Base-by-base conservation (phyloP, 2,888 invertebrate genomes). In the Hybos culiciformis region DNA sequence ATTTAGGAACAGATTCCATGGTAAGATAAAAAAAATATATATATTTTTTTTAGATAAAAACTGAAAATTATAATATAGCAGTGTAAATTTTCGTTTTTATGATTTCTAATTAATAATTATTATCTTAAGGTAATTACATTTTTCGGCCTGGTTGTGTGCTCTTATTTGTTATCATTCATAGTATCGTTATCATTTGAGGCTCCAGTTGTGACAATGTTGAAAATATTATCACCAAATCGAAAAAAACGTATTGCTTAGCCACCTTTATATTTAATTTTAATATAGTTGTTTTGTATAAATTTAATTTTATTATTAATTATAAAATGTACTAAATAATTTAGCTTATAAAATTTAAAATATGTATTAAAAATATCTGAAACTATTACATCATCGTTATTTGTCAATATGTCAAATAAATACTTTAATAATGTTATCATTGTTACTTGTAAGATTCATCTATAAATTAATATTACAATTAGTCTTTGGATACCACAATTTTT, bases 181-280 rank as follows among this genome's bases (percentile, higher is more conserved):
- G 74, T 88, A 43, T 87, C 87, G 3, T 68, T 88, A 45, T 76
- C 83, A 1, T 87, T 86, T 62, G 87, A 88, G 63, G 86, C 87
- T 37, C 87, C 87, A 37, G 75, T 84, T 41, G 86, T 88, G 51
- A 81, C 83, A 46, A 80, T 87, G 78, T 70, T 88, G 36, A 83
- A 83, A 68, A 78, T 82, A 48, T 54, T 75, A 33, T 67, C 75
- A 8, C 77, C 77, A 40, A 72, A 74, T 56, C 60, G 67, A 56
- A 67, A 68, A 56, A 69, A 67, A 52, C 60, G 63, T 45, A 48
- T 65, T 49, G 56, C 64, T 49, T 61, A 52, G 41, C 26, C 36
- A 36, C 11, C 8, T 36, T 36, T 19, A 19, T 19, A 4, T 19
- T 19, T 32, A 29, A 29, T n/a, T n/a, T n/a, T n/a, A n/a, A n/a